Evolutionary conservation across 2,113 vertebrate species (phyloP), one percentile per base, ranked within the genome.

Genomic region (Nothoprocta pentlandii): DNA sequence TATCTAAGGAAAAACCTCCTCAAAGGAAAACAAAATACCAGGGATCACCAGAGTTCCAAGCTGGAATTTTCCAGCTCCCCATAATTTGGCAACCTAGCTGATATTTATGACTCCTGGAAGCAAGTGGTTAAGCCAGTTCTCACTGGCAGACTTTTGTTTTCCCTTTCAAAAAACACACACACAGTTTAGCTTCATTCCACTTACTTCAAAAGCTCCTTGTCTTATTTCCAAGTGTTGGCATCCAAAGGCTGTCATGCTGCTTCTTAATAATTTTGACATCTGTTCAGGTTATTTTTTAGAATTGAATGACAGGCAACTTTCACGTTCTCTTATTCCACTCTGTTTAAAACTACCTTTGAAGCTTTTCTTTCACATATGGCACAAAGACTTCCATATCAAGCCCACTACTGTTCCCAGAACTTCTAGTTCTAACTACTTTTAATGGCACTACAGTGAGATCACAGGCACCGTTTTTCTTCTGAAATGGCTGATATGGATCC

Each of bases 201-300:
- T 63, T 70, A 56, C 75, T 92, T 88, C 36, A 59, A 0, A 12
- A 87, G 56, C 54, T 87, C 30, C 34, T 75, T 92, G 62, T 91
- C 63, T 83, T 83, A 51, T 80, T 93, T 91, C 87, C 51, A 51
- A 51, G 30, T 56, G 6, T 82, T 94, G 87, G 36, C 44, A 91
- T 87, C 63, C 63, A 85, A 89, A 46, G 41, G 49, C 41, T 89
- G 67, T 92, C 91, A 83, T 85, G 59, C 44, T 87, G 71, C 63
- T 94, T 42, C 75, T 94, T 87, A 89, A 85, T 74, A 92, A 73
- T 77, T 91, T 59, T 94, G 91, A 92, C 64, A 80, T 77, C 70
- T 89, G 71, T 46, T 89, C 67, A 85, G 78, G 75, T 69, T 5
- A 58, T 56, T 96, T 96, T 91, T 91, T 80, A 83, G 63, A 74